These are phyloP conservation scores for Takifugu ocellatus DNA, from an alignment of 2,797 vertebrate species.

Conservation along the genomic window DNA sequence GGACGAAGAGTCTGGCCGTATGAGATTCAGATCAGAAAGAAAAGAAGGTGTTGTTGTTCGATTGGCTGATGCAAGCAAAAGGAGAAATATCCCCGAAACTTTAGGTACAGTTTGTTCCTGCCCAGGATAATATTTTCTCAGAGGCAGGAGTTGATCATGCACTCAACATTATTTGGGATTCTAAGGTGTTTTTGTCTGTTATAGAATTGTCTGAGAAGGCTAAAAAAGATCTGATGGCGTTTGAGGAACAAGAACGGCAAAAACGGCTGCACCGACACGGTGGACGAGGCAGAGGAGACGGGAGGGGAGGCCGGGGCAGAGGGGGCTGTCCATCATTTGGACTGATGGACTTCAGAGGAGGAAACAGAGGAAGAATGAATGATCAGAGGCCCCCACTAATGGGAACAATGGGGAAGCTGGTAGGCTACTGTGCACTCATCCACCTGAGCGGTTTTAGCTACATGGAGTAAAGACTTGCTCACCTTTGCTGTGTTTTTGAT, in stretches of 20 bases:
- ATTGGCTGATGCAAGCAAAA: slow-evolving; percentile 86
- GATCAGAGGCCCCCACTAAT: slow-evolving; percentile 85
- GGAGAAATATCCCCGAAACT: slow-evolving; percentile 96
- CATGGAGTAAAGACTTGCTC: slow-evolving; percentile 5
- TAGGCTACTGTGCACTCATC: slow-evolving; percentile 54
- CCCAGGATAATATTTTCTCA: background rate
- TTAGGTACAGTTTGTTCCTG: slow-evolving; percentile 76
- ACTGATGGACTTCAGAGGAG: slow-evolving; percentile 81
- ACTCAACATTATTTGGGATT: background rate
- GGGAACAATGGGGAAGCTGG: slow-evolving; percentile 84
- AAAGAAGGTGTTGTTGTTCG: slow-evolving; percentile 91
- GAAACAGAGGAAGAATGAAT: slow-evolving; percentile 83
- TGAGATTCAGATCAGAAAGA: slow-evolving; percentile 93
- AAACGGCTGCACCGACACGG: slow-evolving; percentile 84
- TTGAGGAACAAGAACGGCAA: slow-evolving; percentile 90
- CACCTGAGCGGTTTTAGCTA: slow-evolving; percentile 14
- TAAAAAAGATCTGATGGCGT: slow-evolving; percentile 90
- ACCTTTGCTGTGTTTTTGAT: slow-evolving; percentile 20
- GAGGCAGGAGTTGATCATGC: background rate
- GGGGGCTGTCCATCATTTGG: slow-evolving; percentile 65
- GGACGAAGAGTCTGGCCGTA: slow-evolving; percentile 86
- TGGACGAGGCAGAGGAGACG: slow-evolving; percentile 75
- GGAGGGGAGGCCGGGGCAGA: slow-evolving; percentile 70
- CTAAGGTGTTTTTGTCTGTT: background rate
- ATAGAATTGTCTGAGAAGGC: slow-evolving; percentile 95